phyloP scores from a whole-genome alignment of 2,113 vertebrate genomes.

The Petrocephalus microphthalmus region DNA sequence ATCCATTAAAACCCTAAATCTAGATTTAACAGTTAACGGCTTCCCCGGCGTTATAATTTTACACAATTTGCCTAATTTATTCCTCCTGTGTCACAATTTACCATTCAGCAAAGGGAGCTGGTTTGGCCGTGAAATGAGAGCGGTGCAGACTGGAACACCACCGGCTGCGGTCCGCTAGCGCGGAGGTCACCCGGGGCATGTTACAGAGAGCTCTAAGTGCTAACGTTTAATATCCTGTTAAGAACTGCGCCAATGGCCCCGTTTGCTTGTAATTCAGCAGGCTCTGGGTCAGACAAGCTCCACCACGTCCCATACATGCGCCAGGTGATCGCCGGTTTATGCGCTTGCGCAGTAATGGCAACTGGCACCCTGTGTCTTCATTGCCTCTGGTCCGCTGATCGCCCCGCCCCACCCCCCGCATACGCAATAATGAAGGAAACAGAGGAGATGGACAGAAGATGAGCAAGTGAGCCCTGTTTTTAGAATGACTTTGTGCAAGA shows the following conservation, averaged over 20 bases:
- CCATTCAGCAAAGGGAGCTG: neutral
- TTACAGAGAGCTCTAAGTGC: neutral
- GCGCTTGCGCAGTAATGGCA: neutral
- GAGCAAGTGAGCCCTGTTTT: neutral
- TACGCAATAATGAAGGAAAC: slow-evolving; percentile 7
- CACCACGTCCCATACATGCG: neutral
- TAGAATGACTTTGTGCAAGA: slow-evolving; percentile 53
- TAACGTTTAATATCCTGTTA: neutral
- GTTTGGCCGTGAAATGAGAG: neutral
- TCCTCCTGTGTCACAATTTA: neutral
- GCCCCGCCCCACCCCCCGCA: neutral
- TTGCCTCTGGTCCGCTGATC: slow-evolving; percentile 13
- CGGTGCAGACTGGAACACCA: neutral
- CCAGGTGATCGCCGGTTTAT: neutral
- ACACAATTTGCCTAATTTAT: neutral
- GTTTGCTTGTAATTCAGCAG: slow-evolving; percentile 20
- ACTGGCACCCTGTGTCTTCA: neutral
- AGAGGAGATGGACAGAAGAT: slow-evolving; percentile 23
- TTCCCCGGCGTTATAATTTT: neutral
- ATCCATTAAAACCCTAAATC: neutral
- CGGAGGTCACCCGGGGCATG: neutral
- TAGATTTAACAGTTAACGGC: neutral
- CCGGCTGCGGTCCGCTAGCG: no score
- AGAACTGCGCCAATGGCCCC: neutral
- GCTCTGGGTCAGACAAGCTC: neutral